These are phyloP conservation scores for Saccopteryx bilineata DNA, from an alignment of 2,113 vertebrate species.

Conservation along the genomic window DNA sequence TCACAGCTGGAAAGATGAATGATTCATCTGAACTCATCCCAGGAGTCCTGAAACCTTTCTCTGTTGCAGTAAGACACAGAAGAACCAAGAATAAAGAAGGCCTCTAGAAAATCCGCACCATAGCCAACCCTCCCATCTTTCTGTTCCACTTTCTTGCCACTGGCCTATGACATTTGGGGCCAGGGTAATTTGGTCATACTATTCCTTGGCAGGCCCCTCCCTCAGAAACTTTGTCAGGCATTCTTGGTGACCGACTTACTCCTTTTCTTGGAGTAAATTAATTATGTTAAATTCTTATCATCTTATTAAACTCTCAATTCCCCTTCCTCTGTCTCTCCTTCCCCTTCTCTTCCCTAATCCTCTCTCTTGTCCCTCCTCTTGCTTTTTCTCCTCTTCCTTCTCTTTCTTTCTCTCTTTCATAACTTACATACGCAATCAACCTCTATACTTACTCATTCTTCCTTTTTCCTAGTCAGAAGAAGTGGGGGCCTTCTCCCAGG, in stretches of 20 bases:
- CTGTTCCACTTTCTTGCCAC: not conserved
- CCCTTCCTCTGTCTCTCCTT: not conserved
- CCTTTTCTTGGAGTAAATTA: not conserved
- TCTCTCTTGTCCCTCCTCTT: not conserved
- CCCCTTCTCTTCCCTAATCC: not conserved
- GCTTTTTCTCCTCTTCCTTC: not conserved
- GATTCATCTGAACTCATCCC: constrained; percentile 28
- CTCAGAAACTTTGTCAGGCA: not conserved
- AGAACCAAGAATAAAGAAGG: not conserved
- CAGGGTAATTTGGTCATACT: not conserved
- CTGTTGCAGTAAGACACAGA: not conserved
- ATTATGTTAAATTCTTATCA: not conserved
- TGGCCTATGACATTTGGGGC: not conserved
- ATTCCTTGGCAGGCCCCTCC: not conserved
- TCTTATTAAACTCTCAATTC: not conserved
- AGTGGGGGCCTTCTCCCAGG: not conserved
- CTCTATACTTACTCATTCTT: not conserved
- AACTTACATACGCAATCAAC: not conserved
- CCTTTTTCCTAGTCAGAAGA: not conserved
- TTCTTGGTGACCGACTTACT: not conserved
- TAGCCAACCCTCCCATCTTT: not conserved
- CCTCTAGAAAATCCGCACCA: not conserved
- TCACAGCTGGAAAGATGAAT: constrained; percentile 29
- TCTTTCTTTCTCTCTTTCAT: not conserved
- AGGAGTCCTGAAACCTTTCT: not conserved